These are phyloP conservation scores for Pocillopora verrucosa DNA, from an alignment of 64 coral and sea anemone genomes.

Conservation along the genomic window DNA sequence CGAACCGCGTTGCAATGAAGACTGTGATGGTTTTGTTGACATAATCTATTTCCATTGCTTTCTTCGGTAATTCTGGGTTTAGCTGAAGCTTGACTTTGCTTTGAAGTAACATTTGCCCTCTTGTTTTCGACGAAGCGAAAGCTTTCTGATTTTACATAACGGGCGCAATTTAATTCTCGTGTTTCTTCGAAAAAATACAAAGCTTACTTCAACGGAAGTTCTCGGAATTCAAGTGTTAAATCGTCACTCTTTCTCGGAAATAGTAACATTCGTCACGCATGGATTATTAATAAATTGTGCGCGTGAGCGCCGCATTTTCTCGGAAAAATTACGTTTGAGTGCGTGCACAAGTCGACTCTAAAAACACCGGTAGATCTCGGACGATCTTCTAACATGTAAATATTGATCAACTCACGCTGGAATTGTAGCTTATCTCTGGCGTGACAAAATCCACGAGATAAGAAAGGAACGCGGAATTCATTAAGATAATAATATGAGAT, in stretches of 20 bases:
- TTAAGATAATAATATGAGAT: background rate
- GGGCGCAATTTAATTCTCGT: background rate
- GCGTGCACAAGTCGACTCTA: background rate
- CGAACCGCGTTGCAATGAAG: background rate
- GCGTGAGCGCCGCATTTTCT: background rate
- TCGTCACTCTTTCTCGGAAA: background rate
- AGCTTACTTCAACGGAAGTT: background rate
- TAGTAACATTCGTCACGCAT: background rate
- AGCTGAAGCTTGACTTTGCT: background rate
- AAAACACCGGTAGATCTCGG: background rate
- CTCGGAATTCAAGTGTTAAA: background rate
- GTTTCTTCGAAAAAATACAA: background rate
- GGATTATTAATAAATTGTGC: background rate
- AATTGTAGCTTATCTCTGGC: too few relatives aligned
- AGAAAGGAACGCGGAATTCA: background rate
- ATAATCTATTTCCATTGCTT: slow-evolving; percentile 51
- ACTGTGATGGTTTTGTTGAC: slow-evolving; percentile 9
- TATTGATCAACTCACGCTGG: too few relatives aligned
- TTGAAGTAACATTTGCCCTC: slow-evolving; percentile 1
- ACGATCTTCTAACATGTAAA: too few relatives aligned
- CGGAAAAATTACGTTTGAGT: background rate
- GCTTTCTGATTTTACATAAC: background rate
- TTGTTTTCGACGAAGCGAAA: background rate
- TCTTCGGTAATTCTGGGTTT: background rate
- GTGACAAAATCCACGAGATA: background rate